Evolutionary conservation across 2,113 vertebrate genomes (phyloP), one percentile per base, ranked within the genome.

Genomic region (Cephalopterus ornatus): DNA sequence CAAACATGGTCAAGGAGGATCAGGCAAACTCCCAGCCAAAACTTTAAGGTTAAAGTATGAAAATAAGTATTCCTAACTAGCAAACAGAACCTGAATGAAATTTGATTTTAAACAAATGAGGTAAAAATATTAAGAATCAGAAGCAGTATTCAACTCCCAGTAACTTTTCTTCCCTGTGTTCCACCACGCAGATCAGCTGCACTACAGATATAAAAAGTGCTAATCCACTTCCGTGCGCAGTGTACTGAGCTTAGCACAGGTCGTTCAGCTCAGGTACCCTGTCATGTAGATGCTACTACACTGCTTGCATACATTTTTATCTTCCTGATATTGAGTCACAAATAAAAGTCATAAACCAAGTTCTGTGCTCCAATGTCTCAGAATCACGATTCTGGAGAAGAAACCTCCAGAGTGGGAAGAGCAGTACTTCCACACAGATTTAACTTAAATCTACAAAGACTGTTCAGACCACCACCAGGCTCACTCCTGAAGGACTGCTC

Each of bases 1-100:
- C 41, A 11, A 96, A 82, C 18, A 85, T 65, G 42, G 33, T 85
- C 18, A 92, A 58, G 73, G 74, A 87, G 26, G 33, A 68, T 85
- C 80, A 86, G 79, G 28, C 37, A 70, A 90, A 50, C 72, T 92
- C 67, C 53, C 65, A 87, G 86, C 35, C 66, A 94, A 22, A 67
- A 56, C 20, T 41, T 49, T 65, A 89, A 72, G 21, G 26, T 14
- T 63, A 9, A 79, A 89, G 63, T 46, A 88, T 17, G 3, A 16
- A 47, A 93, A 35, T 28, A 87, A 92, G 44, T 58, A 83, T 21
- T 88, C 89, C 89, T 63, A 85, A 58, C 15, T 35, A 66, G 61
- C 35, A 24, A 88, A 68, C 32, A 67, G 73, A 89, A 52, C n/a
- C 52, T 62, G 73, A 83, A 42, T 32, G 13, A 52, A 68, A 24